Conservation (phyloP, 2,888 invertebrate species). For the Acanthosoma haemorrhoidale region DNA sequence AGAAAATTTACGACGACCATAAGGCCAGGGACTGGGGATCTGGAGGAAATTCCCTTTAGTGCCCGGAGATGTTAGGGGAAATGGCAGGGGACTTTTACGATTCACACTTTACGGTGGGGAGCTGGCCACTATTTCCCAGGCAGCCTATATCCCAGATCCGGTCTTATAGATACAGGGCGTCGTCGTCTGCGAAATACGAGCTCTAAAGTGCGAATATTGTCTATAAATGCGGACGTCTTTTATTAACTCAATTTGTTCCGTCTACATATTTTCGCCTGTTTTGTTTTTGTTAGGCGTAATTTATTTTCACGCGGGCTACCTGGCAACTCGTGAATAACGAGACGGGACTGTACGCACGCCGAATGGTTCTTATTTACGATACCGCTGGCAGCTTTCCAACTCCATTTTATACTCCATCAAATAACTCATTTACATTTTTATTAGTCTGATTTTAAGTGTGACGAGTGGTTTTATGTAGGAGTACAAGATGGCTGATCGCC, state of each 20-base stretch:
- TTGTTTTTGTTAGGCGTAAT: too few species aligned
- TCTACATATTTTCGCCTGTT: not conserved
- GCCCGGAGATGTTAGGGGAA: too few species aligned
- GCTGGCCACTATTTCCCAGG: not conserved
- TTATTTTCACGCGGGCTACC: too few species aligned
- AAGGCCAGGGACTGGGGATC: not conserved
- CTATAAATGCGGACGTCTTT: not conserved
- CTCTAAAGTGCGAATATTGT: not conserved
- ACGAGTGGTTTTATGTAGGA: too few species aligned
- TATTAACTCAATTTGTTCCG: not conserved
- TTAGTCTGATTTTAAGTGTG: too few species aligned
- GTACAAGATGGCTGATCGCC: too few species aligned
- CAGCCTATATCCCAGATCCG: not conserved
- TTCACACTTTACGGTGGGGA: not conserved
- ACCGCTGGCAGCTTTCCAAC: too few species aligned
- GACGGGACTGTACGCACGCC: too few species aligned
- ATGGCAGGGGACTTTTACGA: slow-evolving; percentile 3
- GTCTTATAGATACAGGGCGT: not conserved
- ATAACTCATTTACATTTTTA: too few species aligned
- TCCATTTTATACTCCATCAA: too few species aligned
- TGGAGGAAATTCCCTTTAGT: not conserved
- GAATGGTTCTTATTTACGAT: too few species aligned
- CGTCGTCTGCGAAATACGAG: not conserved
- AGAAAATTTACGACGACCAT: not conserved
- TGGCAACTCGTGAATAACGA: too few species aligned